Evolutionary conservation across 2,797 vertebrate genomes (phyloP).

Genomic region (Prionace glauca): DNA sequence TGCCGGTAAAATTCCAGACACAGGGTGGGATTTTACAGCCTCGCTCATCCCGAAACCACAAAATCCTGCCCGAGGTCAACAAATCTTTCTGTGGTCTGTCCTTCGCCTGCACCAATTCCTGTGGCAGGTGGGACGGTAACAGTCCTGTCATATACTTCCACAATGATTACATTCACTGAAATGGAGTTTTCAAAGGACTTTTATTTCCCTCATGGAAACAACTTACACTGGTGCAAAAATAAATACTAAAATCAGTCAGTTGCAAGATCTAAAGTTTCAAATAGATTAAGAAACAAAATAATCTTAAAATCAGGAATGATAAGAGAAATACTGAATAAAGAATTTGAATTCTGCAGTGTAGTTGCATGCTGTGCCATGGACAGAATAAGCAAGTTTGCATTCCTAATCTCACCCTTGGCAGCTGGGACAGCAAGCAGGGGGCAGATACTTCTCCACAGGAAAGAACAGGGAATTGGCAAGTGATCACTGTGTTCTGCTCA

Average conservation of each 20-base stretch:
- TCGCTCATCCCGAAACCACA: too few species aligned
- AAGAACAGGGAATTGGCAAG: neutral
- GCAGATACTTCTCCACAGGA: neutral
- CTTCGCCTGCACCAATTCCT: too few species aligned
- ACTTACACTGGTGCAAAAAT: neutral
- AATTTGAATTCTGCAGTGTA: neutral
- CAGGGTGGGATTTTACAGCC: too few species aligned
- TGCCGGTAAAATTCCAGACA: too few species aligned
- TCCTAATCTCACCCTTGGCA: neutral
- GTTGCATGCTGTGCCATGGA: neutral
- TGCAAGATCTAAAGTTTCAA: neutral
- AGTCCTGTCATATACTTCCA: too few species aligned
- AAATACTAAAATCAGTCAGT: neutral
- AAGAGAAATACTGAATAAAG: neutral
- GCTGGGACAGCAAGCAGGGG: neutral
- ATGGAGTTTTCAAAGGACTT: neutral
- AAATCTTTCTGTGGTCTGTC: too few species aligned
- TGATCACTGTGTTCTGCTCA: neutral
- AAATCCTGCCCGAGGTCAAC: too few species aligned
- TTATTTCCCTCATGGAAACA: neutral
- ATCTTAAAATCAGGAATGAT: neutral
- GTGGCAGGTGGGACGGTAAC: too few species aligned
- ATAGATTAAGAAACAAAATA: neutral
- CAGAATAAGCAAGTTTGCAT: neutral
- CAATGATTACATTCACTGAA: neutral